A percentile compares a stretch with the other conserved stretches of the same genome.
These are phyloP conservation scores for Eilema griseolum DNA, from an alignment of 2,888 invertebrate genomes.

Conservation along the genomic window DNA sequence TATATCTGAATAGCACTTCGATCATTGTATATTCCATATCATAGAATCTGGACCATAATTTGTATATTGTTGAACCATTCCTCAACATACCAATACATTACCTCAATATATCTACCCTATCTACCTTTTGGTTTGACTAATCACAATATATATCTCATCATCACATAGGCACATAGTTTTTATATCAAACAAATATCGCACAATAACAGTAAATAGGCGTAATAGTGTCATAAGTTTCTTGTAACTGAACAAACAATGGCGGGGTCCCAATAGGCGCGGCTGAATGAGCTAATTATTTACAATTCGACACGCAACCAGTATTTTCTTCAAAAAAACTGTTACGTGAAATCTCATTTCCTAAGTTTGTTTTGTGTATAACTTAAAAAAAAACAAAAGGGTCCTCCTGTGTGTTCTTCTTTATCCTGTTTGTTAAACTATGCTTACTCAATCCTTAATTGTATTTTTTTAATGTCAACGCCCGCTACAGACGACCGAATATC, in stretches of 20 bases:
- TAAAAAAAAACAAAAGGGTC: slow-evolving; percentile 70
- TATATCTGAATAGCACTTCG: too few relatives aligned
- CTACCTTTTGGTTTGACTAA: too few relatives aligned
- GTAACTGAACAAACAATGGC: slow-evolving; percentile 77
- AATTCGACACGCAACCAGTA: slow-evolving; percentile 81
- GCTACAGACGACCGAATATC: slow-evolving; percentile 38
- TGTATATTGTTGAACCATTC: too few relatives aligned
- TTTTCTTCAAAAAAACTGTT: slow-evolving; percentile 77
- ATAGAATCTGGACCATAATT: too few relatives aligned
- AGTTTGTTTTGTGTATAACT: slow-evolving; percentile 74
- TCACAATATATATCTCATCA: too few relatives aligned
- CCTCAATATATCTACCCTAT: too few relatives aligned
- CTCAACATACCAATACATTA: too few relatives aligned
- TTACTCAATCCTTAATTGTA: slow-evolving; percentile 55
- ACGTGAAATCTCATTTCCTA: slow-evolving; percentile 86
- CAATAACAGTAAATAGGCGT: slow-evolving; percentile 66
- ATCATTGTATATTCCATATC: too few relatives aligned
- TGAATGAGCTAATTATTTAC: slow-evolving; percentile 85
- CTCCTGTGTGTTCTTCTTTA: slow-evolving; percentile 64
- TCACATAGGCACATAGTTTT: too few relatives aligned
- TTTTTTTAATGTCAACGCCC: slow-evolving; percentile 51
- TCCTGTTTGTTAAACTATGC: slow-evolving; percentile 61
- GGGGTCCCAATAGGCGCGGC: slow-evolving; percentile 75
- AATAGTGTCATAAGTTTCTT: slow-evolving; percentile 64
- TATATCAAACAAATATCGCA: slow-evolving; percentile 28